phyloP scores from a whole-genome alignment of 2,797 vertebrate species.

The Squalus acanthias region DNA sequence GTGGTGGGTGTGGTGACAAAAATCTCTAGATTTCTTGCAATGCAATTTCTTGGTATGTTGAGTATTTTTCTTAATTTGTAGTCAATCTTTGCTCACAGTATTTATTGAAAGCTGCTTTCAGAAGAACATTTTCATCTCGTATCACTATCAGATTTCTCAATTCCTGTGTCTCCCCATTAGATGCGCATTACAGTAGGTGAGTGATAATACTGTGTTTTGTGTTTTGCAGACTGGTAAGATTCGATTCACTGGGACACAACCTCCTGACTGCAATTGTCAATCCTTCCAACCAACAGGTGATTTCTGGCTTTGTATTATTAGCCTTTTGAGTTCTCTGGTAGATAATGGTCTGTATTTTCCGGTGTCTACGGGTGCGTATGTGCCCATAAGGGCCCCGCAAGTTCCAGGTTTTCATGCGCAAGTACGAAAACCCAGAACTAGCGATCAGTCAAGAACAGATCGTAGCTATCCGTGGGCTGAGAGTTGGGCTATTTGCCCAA shows the following conservation, averaged over 20 bases:
- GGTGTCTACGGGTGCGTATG: too few species aligned
- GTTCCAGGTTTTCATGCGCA: too few species aligned
- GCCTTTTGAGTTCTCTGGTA: background rate
- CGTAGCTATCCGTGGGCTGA: too few species aligned
- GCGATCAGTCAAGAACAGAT: too few species aligned
- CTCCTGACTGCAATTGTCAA: conserved; percentile 96
- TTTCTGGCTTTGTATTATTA: conserved; percentile 38
- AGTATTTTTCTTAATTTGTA: background rate
- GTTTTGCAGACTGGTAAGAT: conserved; percentile 79
- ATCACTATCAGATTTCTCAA: conserved; percentile 23
- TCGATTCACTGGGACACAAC: conserved; percentile 95
- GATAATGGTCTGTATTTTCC: too few species aligned
- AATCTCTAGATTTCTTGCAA: background rate
- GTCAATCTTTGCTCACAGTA: background rate
- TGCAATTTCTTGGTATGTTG: background rate
- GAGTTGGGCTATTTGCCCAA: too few species aligned
- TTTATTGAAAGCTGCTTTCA: background rate
- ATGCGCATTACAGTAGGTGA: background rate
- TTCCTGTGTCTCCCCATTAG: background rate
- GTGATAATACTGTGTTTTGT: background rate
- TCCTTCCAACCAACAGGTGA: conserved; percentile 95
- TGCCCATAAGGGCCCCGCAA: too few species aligned
- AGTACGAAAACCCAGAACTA: too few species aligned
- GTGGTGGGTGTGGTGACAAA: background rate
- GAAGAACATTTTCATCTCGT: background rate